Conservation (phyloP, 2,113 vertebrate genomes). For the Arizona elegans region DNA sequence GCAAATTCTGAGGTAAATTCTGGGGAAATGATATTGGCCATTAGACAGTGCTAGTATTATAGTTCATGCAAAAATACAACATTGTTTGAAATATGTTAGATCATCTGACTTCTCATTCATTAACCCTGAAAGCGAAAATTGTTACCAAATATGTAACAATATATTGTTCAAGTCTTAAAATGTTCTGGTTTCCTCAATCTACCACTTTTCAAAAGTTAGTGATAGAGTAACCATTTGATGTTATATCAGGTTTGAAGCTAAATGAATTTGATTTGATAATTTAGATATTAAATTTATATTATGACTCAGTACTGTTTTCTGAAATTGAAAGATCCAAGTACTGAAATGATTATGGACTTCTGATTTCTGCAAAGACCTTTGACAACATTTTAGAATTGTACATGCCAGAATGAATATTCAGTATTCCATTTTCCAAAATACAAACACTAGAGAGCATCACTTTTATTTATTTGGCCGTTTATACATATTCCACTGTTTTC, state of each 20-base stretch:
- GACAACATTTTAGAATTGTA: not conserved
- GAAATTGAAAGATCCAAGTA: not conserved
- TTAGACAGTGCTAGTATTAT: not conserved
- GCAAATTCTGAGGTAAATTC: not conserved
- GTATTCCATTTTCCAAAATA: not conserved
- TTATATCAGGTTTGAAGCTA: not conserved
- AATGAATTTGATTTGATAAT: not conserved
- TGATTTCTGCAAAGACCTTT: not conserved
- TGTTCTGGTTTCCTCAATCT: not conserved
- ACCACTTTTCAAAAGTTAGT: not conserved
- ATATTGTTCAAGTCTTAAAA: not conserved
- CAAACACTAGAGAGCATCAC: not conserved
- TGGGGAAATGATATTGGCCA: slow-evolving; percentile 5
- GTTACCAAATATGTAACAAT: not conserved
- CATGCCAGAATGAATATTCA: not conserved
- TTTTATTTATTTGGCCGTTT: not conserved
- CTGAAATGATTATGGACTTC: not conserved
- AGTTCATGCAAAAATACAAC: not conserved
- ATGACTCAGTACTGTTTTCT: not conserved
- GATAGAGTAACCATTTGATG: not conserved
- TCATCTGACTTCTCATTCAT: not conserved
- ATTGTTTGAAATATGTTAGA: not conserved
- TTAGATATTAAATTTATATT: not conserved
- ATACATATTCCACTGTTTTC: not conserved
- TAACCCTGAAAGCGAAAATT: not conserved